Base-by-base conservation (phyloP, 2,113 vertebrate genomes). In the Nycticebus coucang region DNA sequence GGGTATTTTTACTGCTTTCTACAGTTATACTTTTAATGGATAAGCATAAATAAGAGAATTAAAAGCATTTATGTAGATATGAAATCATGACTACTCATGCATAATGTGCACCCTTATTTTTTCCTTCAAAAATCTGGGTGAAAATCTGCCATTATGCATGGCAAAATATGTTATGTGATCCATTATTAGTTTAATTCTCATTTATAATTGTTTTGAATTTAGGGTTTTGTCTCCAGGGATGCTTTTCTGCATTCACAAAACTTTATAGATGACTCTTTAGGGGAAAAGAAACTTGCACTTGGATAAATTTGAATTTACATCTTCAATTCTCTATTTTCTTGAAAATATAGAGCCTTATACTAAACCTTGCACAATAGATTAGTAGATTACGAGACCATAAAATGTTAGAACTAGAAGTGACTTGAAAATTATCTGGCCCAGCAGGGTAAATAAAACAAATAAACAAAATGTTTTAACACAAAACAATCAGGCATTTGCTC, bases 181-280 rank as follows among this genome's bases (percentile, higher is more conserved):
- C 4, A 22, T 77, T 84, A 50, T 77, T 64, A 33, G 21, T 55
- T 95, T 75, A 82, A 94, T 94, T 74, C 74, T 91, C 11, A n/a
- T 87, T 87, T 89, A 35, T 80, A 66, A 35, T 81, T 87, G 18
- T 77, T 87, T 93, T 90, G 71, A 78, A 57, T 85, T 79, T 84
- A 89, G 18, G 83, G 4, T 80, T 87, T 80, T 89, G 53, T 92
- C 50, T 85, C 55, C 89, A 55, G 28, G 74, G 74, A 71, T 15
- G 35, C 5, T 69, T 50, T 9, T 50, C 57, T 72, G 55, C 7
- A 89, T 35, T 94, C 81, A 81, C 9, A 69, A 30, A 78, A 92
- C 41, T 80, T 72, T 87, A 69, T 68, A 12, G 53, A 78, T 85
- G 30, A 1, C 11, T 89, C 24, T 83, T 18, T 24, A 77, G 64